These are phyloP conservation scores for Bombylius discolor DNA, from an alignment of 2,888 invertebrate genomes.

Conservation along the genomic window DNA sequence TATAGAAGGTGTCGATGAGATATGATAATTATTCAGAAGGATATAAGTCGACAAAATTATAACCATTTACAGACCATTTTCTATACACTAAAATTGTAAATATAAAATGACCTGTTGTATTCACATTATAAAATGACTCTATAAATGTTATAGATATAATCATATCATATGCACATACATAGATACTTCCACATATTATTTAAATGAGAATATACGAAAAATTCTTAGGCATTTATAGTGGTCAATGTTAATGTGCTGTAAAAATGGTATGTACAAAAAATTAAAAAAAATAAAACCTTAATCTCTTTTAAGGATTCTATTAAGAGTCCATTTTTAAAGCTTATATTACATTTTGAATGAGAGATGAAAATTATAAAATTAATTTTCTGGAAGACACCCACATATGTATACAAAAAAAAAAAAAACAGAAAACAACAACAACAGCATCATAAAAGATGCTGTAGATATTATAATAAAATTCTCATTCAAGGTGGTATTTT, in stretches of 20 bases:
- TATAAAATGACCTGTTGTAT: too few relatives aligned
- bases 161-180: too few relatives aligned
- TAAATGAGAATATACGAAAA: too few relatives aligned
- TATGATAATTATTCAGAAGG: not conserved
- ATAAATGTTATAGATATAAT: too few relatives aligned
- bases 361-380: conserved; percentile 9
- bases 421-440: too few relatives aligned
- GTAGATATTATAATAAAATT: too few relatives aligned
- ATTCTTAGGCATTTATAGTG: not conserved
- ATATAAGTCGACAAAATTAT: not conserved
- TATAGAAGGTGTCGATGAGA: not conserved
- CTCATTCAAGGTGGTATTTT: too few relatives aligned
- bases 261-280: not conserved
- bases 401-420: not conserved
- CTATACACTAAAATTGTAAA: too few relatives aligned
- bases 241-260: conserved; percentile 9
- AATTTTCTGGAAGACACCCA: conserved; percentile 7
- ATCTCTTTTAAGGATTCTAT: conserved; percentile 2
- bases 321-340: conserved; percentile 5
- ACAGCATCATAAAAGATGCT: too few relatives aligned
- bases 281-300: conserved; percentile 3
- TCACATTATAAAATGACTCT: too few relatives aligned
- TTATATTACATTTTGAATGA: not conserved
- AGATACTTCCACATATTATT: too few relatives aligned
- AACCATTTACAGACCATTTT: not conserved